Percentiles rank a stretch among this genome's conserved stretches.
Evolutionary conservation across 2,797 vertebrate genomes (phyloP).

Genomic region (Gobionotothen gibberifrons): DNA sequence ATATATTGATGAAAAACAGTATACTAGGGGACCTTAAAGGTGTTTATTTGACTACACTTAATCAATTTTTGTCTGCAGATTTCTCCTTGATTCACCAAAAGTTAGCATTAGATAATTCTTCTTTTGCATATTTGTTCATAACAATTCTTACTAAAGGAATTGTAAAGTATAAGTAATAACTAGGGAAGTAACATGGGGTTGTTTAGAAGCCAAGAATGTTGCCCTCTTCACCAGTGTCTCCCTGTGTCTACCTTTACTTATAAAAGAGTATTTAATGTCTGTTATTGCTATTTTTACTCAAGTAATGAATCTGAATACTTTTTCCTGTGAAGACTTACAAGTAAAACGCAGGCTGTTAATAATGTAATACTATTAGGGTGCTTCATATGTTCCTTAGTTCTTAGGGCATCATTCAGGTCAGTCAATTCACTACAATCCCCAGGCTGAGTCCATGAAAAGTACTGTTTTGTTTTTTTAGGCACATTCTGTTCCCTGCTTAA

Average conservation of each 20-base stretch:
- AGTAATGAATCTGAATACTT: conserved; percentile 16
- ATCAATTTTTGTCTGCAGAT: no score
- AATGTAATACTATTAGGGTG: not conserved
- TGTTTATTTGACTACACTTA: no score
- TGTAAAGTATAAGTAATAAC: no score
- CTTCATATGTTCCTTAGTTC: conserved; percentile 21
- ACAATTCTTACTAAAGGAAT: no score
- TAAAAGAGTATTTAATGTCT: not conserved
- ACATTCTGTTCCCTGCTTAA: conserved; percentile 58
- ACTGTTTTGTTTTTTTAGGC: conserved; percentile 50
- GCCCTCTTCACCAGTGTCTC: no score
- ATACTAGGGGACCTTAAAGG: no score
- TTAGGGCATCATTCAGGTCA: conserved; percentile 45
- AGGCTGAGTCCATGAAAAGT: conserved; percentile 33
- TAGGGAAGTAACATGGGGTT: no score
- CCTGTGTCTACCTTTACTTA: not conserved
- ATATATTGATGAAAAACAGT: no score
- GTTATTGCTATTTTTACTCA: not conserved
- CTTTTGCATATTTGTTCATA: no score
- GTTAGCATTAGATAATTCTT: no score
- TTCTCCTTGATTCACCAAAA: no score
- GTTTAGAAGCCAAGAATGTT: no score
- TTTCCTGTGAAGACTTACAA: not conserved
- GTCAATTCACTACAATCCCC: conserved; percentile 52
- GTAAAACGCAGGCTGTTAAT: not conserved